Base-by-base conservation (phyloP, 2,888 invertebrate genomes). In the Camptogramma bilineatum region DNA sequence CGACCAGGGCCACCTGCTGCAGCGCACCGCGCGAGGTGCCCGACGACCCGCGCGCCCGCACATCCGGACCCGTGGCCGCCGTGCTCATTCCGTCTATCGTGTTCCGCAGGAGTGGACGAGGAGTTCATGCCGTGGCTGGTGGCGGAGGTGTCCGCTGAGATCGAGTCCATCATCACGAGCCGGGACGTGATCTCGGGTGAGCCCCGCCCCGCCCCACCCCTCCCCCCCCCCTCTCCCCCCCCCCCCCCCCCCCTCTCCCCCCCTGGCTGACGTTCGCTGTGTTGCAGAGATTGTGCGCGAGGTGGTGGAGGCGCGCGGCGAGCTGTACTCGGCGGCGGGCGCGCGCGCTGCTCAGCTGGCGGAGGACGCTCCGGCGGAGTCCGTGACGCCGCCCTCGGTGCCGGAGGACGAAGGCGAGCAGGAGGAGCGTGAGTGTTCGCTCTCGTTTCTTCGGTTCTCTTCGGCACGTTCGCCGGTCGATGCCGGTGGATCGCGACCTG, bases 41-140 rank as follows among this genome's bases (percentile, higher is more conserved):
- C 21, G 34, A 10, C 42, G 42, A 16, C 16, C 10, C 42, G 13
- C 1, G 13, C 13, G 28, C 28, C 28, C 28, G 28, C 28, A 8
- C 28, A 8, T 28, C 28, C 28, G 2, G 2, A n/a, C n/a, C 28
- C 28, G 28, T 8, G 7, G 28, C 7, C 28, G 5, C 28, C 28
- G 28, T 28, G 28, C 28, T 28, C 42, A 42, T 44, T 13, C 13
- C 44, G 44, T 13, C 1, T 16, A 28, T 52, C 42, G 31, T 5
- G 28, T n/a, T 60, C 28, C 61, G 74, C 91, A 95, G 96, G 96
- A 65, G 94, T 96, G 39, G 96, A 97, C 78, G 95, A 97, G 74
- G 95, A 96, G 59, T 97, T 97, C 90, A 95, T 97, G 94, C 97
- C 98, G 55, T 98, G 98, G 98, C 90, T 98, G 72, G 95, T 97